Conservation (phyloP, 2,888 invertebrate species). For the Sinohyriopsis cumingii region DNA sequence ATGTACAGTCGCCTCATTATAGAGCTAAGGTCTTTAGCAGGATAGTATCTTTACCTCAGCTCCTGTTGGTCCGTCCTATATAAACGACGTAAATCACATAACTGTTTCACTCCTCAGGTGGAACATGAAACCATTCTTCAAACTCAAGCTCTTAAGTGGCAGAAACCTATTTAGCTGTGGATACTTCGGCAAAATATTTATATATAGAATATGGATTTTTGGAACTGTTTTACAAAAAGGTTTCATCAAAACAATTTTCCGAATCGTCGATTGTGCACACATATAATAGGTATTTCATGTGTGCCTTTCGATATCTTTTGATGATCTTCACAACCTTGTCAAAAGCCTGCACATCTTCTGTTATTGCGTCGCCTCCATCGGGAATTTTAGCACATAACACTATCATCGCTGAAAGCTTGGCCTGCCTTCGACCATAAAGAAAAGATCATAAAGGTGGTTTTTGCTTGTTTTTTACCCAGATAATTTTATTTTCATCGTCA, state of each 20-base stretch:
- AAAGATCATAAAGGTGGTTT: too few species aligned
- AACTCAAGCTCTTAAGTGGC: slow-evolving; percentile 9
- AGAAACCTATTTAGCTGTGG: background rate
- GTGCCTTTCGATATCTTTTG: slow-evolving; percentile 12
- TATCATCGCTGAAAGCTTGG: slow-evolving; percentile 29
- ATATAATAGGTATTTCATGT: slow-evolving; percentile 27
- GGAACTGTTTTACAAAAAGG: slow-evolving; percentile 42
- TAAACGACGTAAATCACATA: slow-evolving; percentile 35
- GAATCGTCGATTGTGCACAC: slow-evolving; percentile 31
- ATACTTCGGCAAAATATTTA: slow-evolving; percentile 1
- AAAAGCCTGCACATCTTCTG: slow-evolving; percentile 5
- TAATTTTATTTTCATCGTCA: too few species aligned
- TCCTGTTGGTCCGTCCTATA: slow-evolving; percentile 31
- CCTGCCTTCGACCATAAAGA: slow-evolving; percentile 22
- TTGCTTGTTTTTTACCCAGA: too few species aligned
- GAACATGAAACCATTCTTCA: slow-evolving; percentile 12
- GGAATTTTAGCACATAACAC: slow-evolving; percentile 33
- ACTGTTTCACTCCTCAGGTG: slow-evolving; percentile 24
- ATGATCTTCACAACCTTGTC: slow-evolving; percentile 1
- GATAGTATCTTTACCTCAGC: slow-evolving; percentile 30
- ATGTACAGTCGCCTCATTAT: slow-evolving; percentile 8
- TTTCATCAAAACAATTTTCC: slow-evolving; percentile 29
- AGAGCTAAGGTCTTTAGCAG: slow-evolving; percentile 6
- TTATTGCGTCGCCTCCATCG: background rate
- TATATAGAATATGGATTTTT: slow-evolving; percentile 25